Evolutionary conservation across 2,113 vertebrate species (phyloP).

Genomic region (Oreochromis tanganicae): DNA sequence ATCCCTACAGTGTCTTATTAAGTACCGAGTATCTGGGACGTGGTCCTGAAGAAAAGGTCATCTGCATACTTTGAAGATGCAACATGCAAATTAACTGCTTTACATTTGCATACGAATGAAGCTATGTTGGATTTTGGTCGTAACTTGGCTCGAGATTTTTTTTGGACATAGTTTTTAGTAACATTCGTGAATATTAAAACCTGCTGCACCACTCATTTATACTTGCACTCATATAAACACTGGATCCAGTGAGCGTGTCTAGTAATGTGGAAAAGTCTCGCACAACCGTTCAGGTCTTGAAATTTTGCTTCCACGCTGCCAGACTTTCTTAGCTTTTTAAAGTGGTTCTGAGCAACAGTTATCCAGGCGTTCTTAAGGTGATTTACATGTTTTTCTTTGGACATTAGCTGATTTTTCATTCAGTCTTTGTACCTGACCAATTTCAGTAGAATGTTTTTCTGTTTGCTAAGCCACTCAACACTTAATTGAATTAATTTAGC

Average conservation of each 20-base stretch:
- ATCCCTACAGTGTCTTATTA: conserved; percentile 25
- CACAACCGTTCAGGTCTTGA: neutral
- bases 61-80: conserved; percentile 24
- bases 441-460: neutral
- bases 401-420: neutral
- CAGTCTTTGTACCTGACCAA: neutral
- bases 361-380: neutral
- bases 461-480: neutral
- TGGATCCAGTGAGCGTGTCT: neutral
- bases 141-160: neutral
- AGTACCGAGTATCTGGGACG: conserved; percentile 20
- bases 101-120: conserved; percentile 8
- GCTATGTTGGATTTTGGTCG: neutral
- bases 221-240: neutral
- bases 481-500: neutral
- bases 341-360: neutral
- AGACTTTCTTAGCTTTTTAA: neutral
- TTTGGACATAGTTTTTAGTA: neutral
- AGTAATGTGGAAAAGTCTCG: neutral
- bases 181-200: neutral
- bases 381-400: neutral
- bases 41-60: conserved; percentile 34
- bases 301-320: neutral
- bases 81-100: conserved; percentile 21
- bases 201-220: neutral